Percentiles rank a stretch among this genome's conserved stretches.
Evolutionary conservation across 2,797 vertebrate genomes (phyloP).

Genomic region (Chelmon rostratus): DNA sequence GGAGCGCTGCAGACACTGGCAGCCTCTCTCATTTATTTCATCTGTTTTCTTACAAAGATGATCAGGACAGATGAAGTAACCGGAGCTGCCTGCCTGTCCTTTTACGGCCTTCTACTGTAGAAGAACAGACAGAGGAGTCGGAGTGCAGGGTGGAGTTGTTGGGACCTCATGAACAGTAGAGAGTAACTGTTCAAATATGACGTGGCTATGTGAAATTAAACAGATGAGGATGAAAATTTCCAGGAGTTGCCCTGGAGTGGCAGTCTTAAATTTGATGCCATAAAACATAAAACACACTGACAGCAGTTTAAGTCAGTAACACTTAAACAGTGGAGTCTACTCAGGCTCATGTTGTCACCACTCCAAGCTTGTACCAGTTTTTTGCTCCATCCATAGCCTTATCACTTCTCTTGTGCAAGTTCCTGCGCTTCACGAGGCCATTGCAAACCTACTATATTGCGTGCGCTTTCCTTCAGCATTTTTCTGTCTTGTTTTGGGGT

Average conservation of each 20-base stretch:
- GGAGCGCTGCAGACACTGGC: conserved; percentile 71
- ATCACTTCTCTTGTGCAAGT: conserved; percentile 2
- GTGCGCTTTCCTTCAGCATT: background rate
- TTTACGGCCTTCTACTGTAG: conserved; percentile 58
- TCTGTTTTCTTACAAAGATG: conserved; percentile 73
- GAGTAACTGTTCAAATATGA: conserved; percentile 59
- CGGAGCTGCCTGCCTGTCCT: conserved; percentile 62
- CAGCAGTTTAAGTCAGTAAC: conserved; percentile 28
- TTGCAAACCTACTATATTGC: background rate
- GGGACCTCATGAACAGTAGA: conserved; percentile 55
- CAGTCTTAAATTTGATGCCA: conserved; percentile 51
- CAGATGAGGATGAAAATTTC: conserved; percentile 61
- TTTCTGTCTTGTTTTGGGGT: conserved; percentile 21
- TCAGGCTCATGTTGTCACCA: background rate
- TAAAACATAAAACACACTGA: conserved; percentile 57
- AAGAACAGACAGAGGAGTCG: conserved; percentile 52
- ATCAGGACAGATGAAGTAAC: conserved; percentile 75
- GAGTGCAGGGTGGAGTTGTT: conserved; percentile 56
- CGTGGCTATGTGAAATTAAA: conserved; percentile 58
- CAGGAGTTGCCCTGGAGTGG: conserved; percentile 49
- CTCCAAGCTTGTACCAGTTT: background rate
- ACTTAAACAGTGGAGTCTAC: conserved; percentile 12
- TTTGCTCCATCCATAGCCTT: background rate
- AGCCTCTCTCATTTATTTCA: conserved; percentile 70
- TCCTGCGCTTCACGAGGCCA: background rate